phyloP scores from a whole-genome alignment of 1,140 invertebrate species.

The Neodiprion pinetum region DNA sequence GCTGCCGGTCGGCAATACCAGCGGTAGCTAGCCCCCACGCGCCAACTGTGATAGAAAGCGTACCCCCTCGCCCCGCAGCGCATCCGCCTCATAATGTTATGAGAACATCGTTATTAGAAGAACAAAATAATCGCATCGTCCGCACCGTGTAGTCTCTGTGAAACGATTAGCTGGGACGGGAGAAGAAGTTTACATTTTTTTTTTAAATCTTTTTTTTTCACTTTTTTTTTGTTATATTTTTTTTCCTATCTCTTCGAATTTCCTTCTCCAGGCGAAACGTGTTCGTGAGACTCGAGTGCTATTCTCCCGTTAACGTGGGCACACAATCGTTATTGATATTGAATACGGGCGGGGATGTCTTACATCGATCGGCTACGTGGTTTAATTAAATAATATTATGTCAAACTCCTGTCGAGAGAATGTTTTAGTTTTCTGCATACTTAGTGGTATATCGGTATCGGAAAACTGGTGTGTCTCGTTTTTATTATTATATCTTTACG shows the following conservation, averaged over 20 bases:
- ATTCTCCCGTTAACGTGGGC: background rate
- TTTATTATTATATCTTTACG: background rate
- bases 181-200: too few species aligned
- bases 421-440: background rate
- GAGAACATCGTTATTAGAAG: conserved; percentile 26
- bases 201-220: too few species aligned
- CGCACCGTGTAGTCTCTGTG: too few species aligned
- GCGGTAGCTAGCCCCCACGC: conserved; percentile 60
- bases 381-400: background rate
- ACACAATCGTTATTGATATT: too few species aligned
- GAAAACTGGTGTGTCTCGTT: background rate
- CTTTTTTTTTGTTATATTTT: too few species aligned
- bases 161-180: too few species aligned
- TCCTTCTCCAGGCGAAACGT: background rate
- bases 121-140: background rate
- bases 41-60: conserved; percentile 61
- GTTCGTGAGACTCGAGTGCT: background rate
- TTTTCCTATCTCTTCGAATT: too few species aligned
- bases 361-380: background rate
- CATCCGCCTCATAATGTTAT: conserved; percentile 57
- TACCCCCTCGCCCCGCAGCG: conserved; percentile 49
- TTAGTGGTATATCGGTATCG: background rate
- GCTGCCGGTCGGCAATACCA: conserved; percentile 58
- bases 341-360: background rate
- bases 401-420: too few species aligned